Conservation (phyloP, 1,140 invertebrate species). For the Heliothis virescens region DNA sequence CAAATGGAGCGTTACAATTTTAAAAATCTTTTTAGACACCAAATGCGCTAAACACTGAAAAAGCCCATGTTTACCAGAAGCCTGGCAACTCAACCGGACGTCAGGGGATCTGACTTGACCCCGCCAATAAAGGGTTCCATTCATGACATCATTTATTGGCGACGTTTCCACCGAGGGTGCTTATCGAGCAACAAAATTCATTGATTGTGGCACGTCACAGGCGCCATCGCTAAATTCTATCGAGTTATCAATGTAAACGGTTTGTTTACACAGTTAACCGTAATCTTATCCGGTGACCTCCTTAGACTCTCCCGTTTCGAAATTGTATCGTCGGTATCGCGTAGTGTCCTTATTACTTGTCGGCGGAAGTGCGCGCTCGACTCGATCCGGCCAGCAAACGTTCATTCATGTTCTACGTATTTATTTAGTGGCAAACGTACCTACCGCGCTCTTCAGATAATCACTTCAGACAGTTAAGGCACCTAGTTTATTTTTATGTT, state of each 20-base stretch:
- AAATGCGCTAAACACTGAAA: neutral
- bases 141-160: conserved; percentile 33
- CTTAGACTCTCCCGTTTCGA: conserved; percentile 84
- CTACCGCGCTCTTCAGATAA: conserved; percentile 57
- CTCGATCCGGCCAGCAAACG: conserved; percentile 63
- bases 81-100: conserved; percentile 11
- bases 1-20: neutral
- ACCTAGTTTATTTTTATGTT: conserved; percentile 50
- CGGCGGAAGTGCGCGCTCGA: conserved; percentile 75
- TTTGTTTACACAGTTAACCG: conserved; percentile 84
- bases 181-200: conserved; percentile 63
- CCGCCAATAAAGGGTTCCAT: conserved; percentile 40
- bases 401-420: conserved; percentile 80
- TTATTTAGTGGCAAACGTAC: conserved; percentile 69
- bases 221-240: conserved; percentile 80
- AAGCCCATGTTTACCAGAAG: neutral
- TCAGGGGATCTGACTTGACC: conserved; percentile 29
- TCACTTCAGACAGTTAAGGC: conserved; percentile 46
- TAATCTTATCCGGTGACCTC: conserved; percentile 85
- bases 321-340: conserved; percentile 80
- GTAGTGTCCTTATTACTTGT: conserved; percentile 75
- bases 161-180: conserved; percentile 48
- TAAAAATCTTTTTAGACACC: neutral
- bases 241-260: conserved; percentile 83
- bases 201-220: conserved; percentile 67